These are phyloP conservation scores for Bos indicus DNA, from an alignment of 2,113 vertebrate genomes.

Conservation along the genomic window DNA sequence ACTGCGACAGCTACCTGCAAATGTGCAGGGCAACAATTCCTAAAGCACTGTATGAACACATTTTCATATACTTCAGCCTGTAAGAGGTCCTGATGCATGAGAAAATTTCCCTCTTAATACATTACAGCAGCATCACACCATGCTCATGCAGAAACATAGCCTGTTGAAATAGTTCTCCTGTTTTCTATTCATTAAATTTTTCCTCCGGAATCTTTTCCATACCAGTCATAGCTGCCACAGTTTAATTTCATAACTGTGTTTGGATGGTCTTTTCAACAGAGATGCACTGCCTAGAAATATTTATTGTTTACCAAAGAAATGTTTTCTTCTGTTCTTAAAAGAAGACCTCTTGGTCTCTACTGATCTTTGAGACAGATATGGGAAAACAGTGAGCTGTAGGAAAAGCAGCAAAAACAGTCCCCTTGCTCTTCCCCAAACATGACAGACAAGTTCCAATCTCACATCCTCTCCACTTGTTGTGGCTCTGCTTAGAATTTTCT, in stretches of 20 bases:
- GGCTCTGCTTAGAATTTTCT: not conserved
- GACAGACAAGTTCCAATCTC: not conserved
- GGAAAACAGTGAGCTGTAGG: not conserved
- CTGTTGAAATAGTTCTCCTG: not conserved
- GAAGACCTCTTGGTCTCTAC: not conserved
- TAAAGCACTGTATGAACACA: not conserved
- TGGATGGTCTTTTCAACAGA: not conserved
- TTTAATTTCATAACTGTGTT: not conserved
- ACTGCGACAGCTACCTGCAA: not conserved
- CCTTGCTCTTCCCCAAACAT: not conserved
- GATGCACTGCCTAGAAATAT: not conserved
- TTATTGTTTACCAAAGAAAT: not conserved
- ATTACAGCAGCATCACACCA: not conserved
- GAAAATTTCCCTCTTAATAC: not conserved
- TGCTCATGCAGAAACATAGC: not conserved
- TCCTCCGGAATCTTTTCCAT: not conserved
- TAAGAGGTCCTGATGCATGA: not conserved
- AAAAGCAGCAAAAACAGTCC: not conserved
- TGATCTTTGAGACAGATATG: not conserved
- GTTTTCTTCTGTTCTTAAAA: not conserved
- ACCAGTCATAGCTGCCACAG: not conserved
- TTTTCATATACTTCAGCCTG: not conserved
- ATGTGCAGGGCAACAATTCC: not conserved
- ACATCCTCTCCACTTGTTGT: not conserved
- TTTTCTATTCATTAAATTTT: not conserved